Percentiles rank a stretch among this genome's conserved stretches.
Evolutionary conservation across 2,888 invertebrate genomes (phyloP).

Genomic region (Leptarthrus brevirostris): DNA sequence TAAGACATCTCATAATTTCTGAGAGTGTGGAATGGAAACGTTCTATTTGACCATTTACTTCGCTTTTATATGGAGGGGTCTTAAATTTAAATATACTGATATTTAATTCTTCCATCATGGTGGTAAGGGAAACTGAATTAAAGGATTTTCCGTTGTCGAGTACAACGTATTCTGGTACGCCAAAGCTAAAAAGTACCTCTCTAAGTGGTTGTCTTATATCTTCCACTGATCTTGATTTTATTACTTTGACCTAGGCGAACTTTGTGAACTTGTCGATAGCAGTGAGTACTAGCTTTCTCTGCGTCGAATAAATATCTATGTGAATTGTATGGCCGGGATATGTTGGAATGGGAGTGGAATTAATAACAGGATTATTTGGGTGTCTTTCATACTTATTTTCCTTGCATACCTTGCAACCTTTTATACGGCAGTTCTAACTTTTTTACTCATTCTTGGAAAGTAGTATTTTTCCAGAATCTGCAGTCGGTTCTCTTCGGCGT

Average conservation of each 20-base stretch:
- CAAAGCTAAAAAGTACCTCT: slow-evolving; percentile 32
- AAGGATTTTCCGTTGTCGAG: slow-evolving; percentile 47
- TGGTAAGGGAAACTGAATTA: background rate
- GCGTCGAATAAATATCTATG: slow-evolving; percentile 45
- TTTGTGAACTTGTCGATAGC: slow-evolving; percentile 53
- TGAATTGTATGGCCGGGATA: slow-evolving; percentile 50
- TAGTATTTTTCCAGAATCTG: slow-evolving; percentile 26
- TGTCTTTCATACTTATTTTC: no score
- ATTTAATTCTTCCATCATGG: slow-evolving; percentile 51
- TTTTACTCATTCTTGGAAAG: slow-evolving; percentile 35
- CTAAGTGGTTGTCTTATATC: slow-evolving; percentile 26
- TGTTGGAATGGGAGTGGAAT: slow-evolving; percentile 44
- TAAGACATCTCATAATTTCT: slow-evolving; percentile 48
- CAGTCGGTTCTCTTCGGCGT: slow-evolving; percentile 50
- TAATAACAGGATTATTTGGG: slow-evolving; percentile 1
- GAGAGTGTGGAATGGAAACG: slow-evolving; percentile 54
- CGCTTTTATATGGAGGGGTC: no score
- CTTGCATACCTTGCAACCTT: no score
- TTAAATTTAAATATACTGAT: slow-evolving; percentile 52
- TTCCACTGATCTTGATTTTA: slow-evolving; percentile 41
- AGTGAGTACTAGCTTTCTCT: slow-evolving; percentile 48
- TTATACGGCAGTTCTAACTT: background rate
- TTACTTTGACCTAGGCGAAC: slow-evolving; percentile 31
- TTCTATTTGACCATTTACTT: no score
- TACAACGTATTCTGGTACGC: slow-evolving; percentile 34